phyloP scores from a whole-genome alignment of 2,888 invertebrate genomes.

The Ectobius pallidus region DNA sequence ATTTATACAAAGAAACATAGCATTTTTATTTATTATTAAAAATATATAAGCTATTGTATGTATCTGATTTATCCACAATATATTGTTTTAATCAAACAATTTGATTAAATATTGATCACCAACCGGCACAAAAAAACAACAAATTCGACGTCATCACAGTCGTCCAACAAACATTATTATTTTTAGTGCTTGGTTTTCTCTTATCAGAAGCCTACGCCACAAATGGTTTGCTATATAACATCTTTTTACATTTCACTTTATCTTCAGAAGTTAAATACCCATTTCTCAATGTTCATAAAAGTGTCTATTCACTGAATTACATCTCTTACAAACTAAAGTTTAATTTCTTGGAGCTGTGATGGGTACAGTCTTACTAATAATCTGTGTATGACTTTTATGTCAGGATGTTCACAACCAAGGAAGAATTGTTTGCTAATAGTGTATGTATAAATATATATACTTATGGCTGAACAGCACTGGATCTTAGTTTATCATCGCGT shows the following conservation, averaged over 20 bases:
- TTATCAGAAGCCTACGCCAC: neutral
- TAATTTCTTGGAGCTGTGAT: no score
- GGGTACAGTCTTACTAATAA: no score
- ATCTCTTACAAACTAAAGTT: no score
- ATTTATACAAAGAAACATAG: slow-evolving; percentile 40
- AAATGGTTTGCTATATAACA: neutral
- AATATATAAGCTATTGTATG: slow-evolving; percentile 40
- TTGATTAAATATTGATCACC: slow-evolving; percentile 15
- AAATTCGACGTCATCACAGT: slow-evolving; percentile 6
- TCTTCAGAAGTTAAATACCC: no score
- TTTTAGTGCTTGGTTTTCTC: slow-evolving; percentile 8
- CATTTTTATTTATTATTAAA: slow-evolving; percentile 40
- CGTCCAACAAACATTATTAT: slow-evolving; percentile 18
- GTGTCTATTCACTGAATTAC: no score
- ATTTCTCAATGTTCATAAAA: no score
- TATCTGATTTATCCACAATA: slow-evolving; percentile 17
- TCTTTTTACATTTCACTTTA: neutral
- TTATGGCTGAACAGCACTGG: no score
- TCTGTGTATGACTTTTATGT: no score
- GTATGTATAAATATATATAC: no score
- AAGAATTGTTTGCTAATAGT: no score
- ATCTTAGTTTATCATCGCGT: no score
- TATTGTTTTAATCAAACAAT: slow-evolving; percentile 9
- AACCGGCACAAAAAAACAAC: slow-evolving; percentile 19
- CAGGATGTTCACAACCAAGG: no score